phyloP scores from a whole-genome alignment of 2,888 invertebrate genomes.

The Drosophila recens region DNA sequence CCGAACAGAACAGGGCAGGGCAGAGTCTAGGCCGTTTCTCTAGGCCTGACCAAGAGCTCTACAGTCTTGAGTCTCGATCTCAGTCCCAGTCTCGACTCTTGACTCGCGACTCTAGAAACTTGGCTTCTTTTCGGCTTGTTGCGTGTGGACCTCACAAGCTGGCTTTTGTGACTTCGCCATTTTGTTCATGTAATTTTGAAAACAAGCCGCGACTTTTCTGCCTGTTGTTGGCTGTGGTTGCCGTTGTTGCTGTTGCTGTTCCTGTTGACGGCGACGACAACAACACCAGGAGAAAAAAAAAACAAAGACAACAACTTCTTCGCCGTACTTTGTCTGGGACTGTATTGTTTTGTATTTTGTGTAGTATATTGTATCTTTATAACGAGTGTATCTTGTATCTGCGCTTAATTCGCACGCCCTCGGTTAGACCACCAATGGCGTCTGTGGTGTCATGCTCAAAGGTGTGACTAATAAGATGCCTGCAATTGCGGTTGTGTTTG shows the following conservation, averaged over 20 bases:
- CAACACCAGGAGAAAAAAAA: conserved; percentile 30
- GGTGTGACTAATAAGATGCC: conserved; percentile 63
- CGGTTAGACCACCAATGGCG: conserved; percentile 70
- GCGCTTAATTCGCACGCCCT: conserved; percentile 64
- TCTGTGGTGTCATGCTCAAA: conserved; percentile 50
- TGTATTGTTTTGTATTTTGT: conserved; percentile 1
- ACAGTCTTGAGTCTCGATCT: conserved; percentile 10
- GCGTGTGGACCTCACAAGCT: conserved; percentile 74
- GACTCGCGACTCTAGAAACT: conserved; percentile 18
- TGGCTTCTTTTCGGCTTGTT: conserved; percentile 27
- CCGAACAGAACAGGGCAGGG: background rate
- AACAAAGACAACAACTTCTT: conserved; percentile 19
- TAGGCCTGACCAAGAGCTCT: conserved; percentile 25
- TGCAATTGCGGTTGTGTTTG: conserved; percentile 19
- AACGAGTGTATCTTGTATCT: conserved; percentile 57
- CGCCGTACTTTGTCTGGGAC: background rate
- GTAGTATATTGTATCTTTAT: conserved; percentile 26
- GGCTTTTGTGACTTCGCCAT: conserved; percentile 58
- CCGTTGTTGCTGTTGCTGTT: background rate
- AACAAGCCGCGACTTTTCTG: conserved; percentile 37
- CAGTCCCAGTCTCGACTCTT: conserved; percentile 24
- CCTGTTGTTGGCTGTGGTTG: conserved; percentile 13
- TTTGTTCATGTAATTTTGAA: conserved; percentile 71
- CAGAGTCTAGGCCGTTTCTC: conserved; percentile 35
- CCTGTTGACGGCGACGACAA: conserved; percentile 27